phyloP scores from a whole-genome alignment of 2,113 vertebrate species.

The Brevimyrus niger region DNA sequence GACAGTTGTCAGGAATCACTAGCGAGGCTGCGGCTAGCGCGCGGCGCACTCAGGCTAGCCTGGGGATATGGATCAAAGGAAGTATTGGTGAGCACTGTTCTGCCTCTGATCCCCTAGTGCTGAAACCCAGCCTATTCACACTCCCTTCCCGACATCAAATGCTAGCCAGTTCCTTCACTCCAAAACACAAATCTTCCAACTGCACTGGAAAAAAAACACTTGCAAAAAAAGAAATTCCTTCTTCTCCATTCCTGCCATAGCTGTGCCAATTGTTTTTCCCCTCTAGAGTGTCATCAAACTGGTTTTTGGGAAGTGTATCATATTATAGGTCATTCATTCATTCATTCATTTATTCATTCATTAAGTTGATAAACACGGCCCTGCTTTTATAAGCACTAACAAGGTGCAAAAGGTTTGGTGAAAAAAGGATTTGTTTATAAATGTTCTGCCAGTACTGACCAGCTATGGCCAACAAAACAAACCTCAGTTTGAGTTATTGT shows the following conservation, averaged over 20 bases:
- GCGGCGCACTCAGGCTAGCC: conserved; percentile 84
- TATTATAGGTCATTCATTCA: background rate
- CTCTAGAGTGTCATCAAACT: background rate
- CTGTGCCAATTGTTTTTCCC: background rate
- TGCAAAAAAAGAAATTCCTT: background rate
- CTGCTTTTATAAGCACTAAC: background rate
- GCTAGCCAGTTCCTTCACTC: conserved; percentile 57
- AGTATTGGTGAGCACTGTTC: conserved; percentile 71
- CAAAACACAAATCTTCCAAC: conserved; percentile 59
- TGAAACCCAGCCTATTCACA: conserved; percentile 63
- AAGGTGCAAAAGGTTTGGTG: background rate
- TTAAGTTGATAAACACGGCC: background rate
- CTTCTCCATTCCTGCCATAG: background rate
- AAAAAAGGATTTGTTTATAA: background rate
- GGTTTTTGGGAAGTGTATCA: background rate
- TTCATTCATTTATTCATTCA: background rate
- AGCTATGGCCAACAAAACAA: background rate
- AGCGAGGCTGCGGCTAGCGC: conserved; percentile 86
- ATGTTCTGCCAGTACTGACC: background rate
- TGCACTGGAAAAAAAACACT: conserved; percentile 16
- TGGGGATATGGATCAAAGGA: conserved; percentile 99
- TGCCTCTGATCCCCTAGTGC: conserved; percentile 80
- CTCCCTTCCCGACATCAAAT: conserved; percentile 71
- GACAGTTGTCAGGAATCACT: conserved; percentile 99
- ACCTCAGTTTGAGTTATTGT: background rate